Conservation (phyloP, 2,113 vertebrate genomes). For the Aldabrachelys gigantea region DNA sequence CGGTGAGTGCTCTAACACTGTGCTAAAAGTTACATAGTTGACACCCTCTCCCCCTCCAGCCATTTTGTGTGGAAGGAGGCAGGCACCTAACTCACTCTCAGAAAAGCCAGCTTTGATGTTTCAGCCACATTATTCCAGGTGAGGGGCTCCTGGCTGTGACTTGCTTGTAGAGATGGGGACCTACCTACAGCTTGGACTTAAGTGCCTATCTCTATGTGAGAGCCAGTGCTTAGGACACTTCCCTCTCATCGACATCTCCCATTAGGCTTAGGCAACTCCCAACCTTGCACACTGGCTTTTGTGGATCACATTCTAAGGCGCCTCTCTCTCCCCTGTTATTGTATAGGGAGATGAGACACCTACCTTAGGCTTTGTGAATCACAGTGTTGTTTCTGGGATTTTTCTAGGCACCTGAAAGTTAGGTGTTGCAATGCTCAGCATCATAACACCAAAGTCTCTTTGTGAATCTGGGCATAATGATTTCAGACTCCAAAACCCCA, state of each 20-base stretch:
- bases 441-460: not conserved
- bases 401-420: not conserved
- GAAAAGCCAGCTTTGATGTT: too few species aligned
- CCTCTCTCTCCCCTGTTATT: not conserved
- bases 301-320: not conserved
- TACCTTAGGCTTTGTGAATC: not conserved
- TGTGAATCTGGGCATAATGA: not conserved
- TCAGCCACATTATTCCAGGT: too few species aligned
- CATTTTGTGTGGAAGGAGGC: too few species aligned
- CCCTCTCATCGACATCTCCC: not conserved
- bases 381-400: not conserved
- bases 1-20: too few species aligned
- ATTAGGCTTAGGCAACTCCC: not conserved
- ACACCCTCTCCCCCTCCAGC: too few species aligned
- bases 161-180: too few species aligned
- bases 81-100: too few species aligned
- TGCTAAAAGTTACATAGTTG: too few species aligned
- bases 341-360: not conserved
- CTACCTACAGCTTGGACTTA: too few species aligned
- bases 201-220: too few species aligned
- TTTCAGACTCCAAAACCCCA: conserved; percentile 39
- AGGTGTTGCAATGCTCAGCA: not conserved
- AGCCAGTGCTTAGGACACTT: too few species aligned
- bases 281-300: not conserved
- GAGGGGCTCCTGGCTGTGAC: too few species aligned